A percentile compares a stretch with the other conserved stretches of the same genome.
phyloP scores from a whole-genome alignment of 2,797 vertebrate species.

The Tapirus indicus region DNA sequence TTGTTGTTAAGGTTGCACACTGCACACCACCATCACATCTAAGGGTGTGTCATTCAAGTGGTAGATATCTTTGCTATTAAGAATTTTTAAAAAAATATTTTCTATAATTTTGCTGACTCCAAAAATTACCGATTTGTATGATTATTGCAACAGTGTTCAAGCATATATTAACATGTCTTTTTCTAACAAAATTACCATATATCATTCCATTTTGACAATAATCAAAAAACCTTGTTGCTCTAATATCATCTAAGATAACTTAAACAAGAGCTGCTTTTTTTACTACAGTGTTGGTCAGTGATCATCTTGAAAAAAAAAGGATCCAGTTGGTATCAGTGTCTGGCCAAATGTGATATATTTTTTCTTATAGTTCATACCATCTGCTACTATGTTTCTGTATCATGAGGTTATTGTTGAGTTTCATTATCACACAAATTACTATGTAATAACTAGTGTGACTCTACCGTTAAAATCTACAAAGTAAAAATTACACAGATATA shows the following conservation, averaged over 20 bases:
- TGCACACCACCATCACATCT: neutral
- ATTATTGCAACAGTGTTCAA: neutral
- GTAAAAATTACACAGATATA: neutral
- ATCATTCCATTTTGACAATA: neutral
- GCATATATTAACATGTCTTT: neutral
- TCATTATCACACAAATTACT: neutral
- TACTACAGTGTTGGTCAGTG: neutral
- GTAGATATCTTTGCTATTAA: neutral
- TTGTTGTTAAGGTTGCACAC: neutral
- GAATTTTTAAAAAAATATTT: neutral
- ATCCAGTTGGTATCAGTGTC: neutral
- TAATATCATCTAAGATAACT: neutral
- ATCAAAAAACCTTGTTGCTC: neutral
- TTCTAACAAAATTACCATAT: neutral
- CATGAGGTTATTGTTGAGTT: neutral
- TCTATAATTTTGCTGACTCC: neutral
- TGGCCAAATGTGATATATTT: neutral
- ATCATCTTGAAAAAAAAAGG: neutral
- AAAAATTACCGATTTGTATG: neutral
- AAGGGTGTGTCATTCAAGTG: neutral
- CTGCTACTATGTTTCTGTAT: neutral
- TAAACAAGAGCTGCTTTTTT: neutral
- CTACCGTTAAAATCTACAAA: slow-evolving; percentile 5
- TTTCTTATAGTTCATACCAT: neutral
- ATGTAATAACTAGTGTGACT: neutral